Percentiles rank a stretch among this genome's conserved stretches.
Conservation (phyloP, 2,888 invertebrate species). For the Balanococcus diminutus region DNA sequence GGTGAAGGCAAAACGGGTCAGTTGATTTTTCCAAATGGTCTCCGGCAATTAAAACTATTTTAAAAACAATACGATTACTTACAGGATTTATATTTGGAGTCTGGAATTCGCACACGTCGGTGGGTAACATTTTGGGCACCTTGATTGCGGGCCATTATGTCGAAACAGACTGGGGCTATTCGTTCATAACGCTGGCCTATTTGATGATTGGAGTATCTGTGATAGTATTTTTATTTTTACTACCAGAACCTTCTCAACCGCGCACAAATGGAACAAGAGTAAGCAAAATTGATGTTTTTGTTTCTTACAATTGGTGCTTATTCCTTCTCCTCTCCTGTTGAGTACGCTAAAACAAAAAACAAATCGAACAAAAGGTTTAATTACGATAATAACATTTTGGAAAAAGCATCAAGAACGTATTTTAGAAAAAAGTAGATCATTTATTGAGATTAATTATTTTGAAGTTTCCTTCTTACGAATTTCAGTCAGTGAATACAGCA, state of each 20-base stretch:
- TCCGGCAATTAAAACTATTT: not conserved
- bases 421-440: not conserved
- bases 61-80: conserved; percentile 47
- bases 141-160: conserved; percentile 88
- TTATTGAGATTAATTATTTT: not conserved
- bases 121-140: conserved; percentile 90
- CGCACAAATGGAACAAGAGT: not conserved
- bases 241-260: conserved; percentile 54
- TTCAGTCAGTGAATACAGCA: conserved; percentile 36
- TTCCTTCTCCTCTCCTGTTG: not conserved
- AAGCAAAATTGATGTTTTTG: not conserved
- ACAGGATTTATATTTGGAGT: conserved; percentile 85
- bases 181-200: conserved; percentile 88
- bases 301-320: not conserved
- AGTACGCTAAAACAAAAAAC: not conserved
- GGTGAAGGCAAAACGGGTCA: conserved; percentile 84
- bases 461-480: conserved; percentile 14
- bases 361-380: not conserved
- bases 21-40: not conserved
- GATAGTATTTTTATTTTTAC: conserved; percentile 78
- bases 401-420: conserved; percentile 14
- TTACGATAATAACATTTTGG: not conserved
- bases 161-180: conserved; percentile 85
- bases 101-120: conserved; percentile 96
- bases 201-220: conserved; percentile 77